These are phyloP conservation scores for Drosophila formosana DNA, from an alignment of 2,888 invertebrate species.

Conservation along the genomic window DNA sequence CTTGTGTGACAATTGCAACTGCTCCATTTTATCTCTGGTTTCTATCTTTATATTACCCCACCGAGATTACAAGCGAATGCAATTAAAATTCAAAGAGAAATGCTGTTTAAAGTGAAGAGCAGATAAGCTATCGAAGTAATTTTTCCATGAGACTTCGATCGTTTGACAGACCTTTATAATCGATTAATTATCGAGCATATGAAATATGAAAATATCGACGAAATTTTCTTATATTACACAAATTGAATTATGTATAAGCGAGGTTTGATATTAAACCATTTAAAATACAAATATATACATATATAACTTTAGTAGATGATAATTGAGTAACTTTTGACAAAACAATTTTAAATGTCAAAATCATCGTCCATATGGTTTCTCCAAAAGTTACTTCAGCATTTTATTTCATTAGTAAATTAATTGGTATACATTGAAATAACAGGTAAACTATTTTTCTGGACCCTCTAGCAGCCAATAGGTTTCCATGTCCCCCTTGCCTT, in stretches of 20 bases:
- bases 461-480: slow-evolving; percentile 92
- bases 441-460: slow-evolving; percentile 66
- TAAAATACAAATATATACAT: too few relatives aligned
- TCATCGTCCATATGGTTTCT: too few relatives aligned
- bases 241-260: too few relatives aligned
- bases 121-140: slow-evolving; percentile 15
- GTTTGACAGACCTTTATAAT: not conserved
- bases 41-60: slow-evolving; percentile 34
- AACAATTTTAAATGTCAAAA: too few relatives aligned
- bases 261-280: too few relatives aligned
- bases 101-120: not conserved
- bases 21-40: not conserved
- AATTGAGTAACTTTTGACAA: too few relatives aligned
- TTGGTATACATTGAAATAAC: slow-evolving; percentile 2
- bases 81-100: slow-evolving; percentile 17
- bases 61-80: not conserved
- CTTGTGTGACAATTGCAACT: slow-evolving; percentile 4
- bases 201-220: not conserved
- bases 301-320: too few relatives aligned
- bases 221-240: too few relatives aligned
- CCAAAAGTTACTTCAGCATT: not conserved
- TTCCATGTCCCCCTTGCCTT: slow-evolving; percentile 96
- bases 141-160: slow-evolving; percentile 10
- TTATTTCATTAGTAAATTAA: slow-evolving; percentile 8
- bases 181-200: slow-evolving; percentile 24